Conservation (phyloP, 2,888 invertebrate species). For the Lacanobia wlatinum region DNA sequence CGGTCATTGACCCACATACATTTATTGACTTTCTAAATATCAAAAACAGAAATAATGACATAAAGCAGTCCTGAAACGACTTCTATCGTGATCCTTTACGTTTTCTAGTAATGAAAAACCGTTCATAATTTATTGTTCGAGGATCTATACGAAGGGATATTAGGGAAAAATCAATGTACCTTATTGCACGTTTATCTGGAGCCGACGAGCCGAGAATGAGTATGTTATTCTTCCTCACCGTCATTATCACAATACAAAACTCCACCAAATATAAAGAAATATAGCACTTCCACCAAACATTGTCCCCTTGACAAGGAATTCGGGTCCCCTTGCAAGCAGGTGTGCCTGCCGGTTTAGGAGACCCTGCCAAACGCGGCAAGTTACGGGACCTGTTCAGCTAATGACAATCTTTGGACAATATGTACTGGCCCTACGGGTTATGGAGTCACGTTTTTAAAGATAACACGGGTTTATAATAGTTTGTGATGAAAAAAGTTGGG, state of each 20-base stretch:
- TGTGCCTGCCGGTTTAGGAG: conserved; percentile 77
- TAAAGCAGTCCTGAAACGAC: too few relatives aligned
- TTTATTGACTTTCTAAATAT: too few relatives aligned
- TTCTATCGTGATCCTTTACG: too few relatives aligned
- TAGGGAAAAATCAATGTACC: too few relatives aligned
- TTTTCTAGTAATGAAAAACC: too few relatives aligned
- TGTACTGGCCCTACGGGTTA: conserved; percentile 55
- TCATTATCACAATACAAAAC: conserved; percentile 12
- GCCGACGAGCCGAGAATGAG: too few relatives aligned
- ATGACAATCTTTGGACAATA: conserved; percentile 62
- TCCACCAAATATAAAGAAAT: conserved; percentile 47
- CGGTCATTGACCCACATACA: too few relatives aligned
- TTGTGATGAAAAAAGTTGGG: conserved; percentile 19
- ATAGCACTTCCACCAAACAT: conserved; percentile 55
- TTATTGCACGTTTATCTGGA: too few relatives aligned
- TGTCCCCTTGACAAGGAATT: conserved; percentile 71
- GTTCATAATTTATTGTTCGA: too few relatives aligned
- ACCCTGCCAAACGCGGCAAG: conserved; percentile 76
- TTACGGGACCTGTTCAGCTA: conserved; percentile 79
- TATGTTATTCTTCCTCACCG: neutral
- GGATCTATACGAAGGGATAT: too few relatives aligned
- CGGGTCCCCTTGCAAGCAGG: conserved; percentile 78
- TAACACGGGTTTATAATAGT: conserved; percentile 3
- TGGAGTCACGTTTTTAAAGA: conserved; percentile 13
- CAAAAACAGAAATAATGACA: too few relatives aligned